Evolutionary conservation across 1,140 invertebrate species (phyloP).

Genomic region (Samia ricini): DNA sequence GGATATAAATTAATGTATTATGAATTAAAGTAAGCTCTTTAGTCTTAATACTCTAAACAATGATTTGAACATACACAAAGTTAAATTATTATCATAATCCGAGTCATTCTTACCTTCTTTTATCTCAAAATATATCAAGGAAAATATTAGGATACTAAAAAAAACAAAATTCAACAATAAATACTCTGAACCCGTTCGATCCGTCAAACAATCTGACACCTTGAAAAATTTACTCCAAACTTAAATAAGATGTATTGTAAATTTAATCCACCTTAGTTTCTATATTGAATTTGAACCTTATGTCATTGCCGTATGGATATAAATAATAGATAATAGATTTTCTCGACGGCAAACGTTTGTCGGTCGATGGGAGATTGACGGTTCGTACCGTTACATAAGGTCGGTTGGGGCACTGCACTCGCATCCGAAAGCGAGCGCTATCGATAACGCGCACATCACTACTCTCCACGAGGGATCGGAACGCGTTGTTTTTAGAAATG

Average conservation of each 20-base stretch:
- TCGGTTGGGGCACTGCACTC: slow-evolving; percentile 45
- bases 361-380: slow-evolving; percentile 51
- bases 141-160: slow-evolving; percentile 14
- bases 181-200: slow-evolving; percentile 21
- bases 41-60: too few species aligned
- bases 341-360: slow-evolving; percentile 31
- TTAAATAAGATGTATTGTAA: neutral
- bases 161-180: slow-evolving; percentile 27
- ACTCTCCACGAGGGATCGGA: slow-evolving; percentile 21
- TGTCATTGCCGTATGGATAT: slow-evolving; percentile 24
- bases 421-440: slow-evolving; percentile 34
- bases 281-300: slow-evolving; percentile 28
- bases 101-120: neutral
- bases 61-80: neutral
- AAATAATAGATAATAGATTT: slow-evolving; percentile 20
- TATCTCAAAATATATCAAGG: neutral
- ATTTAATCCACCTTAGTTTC: neutral
- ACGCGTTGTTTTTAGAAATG: slow-evolving; percentile 34
- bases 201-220: slow-evolving; percentile 37
- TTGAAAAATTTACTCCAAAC: slow-evolving; percentile 18
- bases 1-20: too few species aligned
- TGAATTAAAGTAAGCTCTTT: too few species aligned
- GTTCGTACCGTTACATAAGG: slow-evolving; percentile 43
- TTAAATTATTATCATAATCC: neutral
- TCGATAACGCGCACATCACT: slow-evolving; percentile 42